Evolutionary conservation across 1,140 invertebrate genomes (phyloP).

Genomic region (Drosophila seguyi): DNA sequence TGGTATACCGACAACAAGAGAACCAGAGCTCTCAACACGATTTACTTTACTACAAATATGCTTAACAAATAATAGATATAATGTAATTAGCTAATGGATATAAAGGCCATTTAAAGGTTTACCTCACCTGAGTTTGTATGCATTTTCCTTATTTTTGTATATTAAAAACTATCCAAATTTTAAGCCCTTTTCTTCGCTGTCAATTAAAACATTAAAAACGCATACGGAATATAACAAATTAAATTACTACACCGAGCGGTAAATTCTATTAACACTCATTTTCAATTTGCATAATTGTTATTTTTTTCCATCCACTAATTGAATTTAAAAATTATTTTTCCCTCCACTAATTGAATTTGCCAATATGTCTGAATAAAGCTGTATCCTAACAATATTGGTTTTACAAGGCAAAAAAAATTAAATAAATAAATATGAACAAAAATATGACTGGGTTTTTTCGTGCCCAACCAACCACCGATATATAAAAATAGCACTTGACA

Average conservation of each 20-base stretch:
- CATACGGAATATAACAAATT: conserved; percentile 21
- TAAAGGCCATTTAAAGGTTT: background rate
- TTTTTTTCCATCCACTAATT: conserved; percentile 41
- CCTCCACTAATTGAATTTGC: conserved; percentile 46
- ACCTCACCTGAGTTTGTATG: background rate
- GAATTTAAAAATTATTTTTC: conserved; percentile 20
- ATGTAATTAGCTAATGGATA: conserved; percentile 25
- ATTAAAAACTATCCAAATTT: background rate
- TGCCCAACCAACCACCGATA: conserved; percentile 70
- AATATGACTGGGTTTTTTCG: conserved; percentile 21
- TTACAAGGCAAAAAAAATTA: conserved; percentile 9
- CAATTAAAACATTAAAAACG: conserved; percentile 35
- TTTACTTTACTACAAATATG: conserved; percentile 67
- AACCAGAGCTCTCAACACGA: conserved; percentile 54
- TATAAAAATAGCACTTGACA: conserved; percentile 68
- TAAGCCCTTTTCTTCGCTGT: conserved; percentile 18
- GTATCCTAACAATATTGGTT: conserved; percentile 16
- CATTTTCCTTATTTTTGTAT: background rate
- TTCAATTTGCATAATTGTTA: conserved; percentile 17
- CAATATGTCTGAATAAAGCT: conserved; percentile 12
- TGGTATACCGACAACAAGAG: conserved; percentile 58
- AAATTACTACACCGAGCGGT: conserved; percentile 28
- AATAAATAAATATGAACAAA: conserved; percentile 28
- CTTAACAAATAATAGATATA: conserved; percentile 31
- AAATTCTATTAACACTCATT: conserved; percentile 21